A percentile compares a stretch with the other conserved stretches of the same genome.
Conservation (phyloP, 2,797 vertebrate species). For the Arnoldichthys spilopterus region DNA sequence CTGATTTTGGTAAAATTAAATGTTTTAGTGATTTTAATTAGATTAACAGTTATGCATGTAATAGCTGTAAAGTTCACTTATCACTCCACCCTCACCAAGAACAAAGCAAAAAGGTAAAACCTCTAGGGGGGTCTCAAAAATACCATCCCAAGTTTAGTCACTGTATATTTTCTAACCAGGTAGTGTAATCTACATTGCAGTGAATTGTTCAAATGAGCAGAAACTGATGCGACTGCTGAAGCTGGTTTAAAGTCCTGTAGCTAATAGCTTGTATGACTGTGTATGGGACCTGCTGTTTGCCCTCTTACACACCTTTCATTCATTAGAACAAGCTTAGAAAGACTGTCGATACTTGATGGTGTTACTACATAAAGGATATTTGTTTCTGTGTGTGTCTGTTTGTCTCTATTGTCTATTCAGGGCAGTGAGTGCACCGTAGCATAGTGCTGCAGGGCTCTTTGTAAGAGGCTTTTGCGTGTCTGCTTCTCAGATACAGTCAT, state of each 20-base stretch:
- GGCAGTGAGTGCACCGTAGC: neutral
- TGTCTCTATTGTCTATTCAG: conserved; percentile 12
- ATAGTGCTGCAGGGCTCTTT: conserved; percentile 12
- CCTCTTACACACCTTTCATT: conserved; percentile 1
- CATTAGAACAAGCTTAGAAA: neutral
- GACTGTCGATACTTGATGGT: neutral
- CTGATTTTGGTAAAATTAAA: too few species aligned
- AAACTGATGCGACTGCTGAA: neutral
- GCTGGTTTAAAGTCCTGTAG: conserved; percentile 3
- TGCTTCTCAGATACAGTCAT: conserved; percentile 66
- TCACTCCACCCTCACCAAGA: neutral
- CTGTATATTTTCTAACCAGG: neutral
- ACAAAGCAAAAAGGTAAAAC: too few species aligned
- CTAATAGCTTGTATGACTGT: neutral
- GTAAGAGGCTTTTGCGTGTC: conserved; percentile 64
- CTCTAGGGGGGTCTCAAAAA: too few species aligned
- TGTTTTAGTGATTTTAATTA: too few species aligned
- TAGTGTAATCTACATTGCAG: neutral
- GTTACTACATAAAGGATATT: neutral
- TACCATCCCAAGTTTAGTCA: neutral
- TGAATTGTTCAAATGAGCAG: neutral
- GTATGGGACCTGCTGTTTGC: neutral
- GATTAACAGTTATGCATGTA: neutral
- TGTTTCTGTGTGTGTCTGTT: conserved; percentile 28
- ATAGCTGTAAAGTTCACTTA: neutral